A percentile compares a stretch with the other conserved stretches of the same genome.
Conservation (phyloP, 2,797 vertebrate genomes). For the Schizopygopsis pylzovi region DNA sequence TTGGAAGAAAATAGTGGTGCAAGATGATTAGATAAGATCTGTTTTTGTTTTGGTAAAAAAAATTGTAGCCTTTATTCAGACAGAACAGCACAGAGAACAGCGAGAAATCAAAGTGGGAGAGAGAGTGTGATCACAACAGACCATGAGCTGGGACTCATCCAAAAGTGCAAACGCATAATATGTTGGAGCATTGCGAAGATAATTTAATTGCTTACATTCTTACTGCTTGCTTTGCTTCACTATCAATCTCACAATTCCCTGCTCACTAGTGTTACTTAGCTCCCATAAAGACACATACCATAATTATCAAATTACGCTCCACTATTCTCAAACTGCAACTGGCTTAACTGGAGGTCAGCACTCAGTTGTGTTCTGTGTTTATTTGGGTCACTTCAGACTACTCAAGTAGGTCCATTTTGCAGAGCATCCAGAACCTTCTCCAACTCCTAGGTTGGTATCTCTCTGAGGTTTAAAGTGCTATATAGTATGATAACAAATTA, state of each 20-base stretch:
- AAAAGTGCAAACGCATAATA: not conserved
- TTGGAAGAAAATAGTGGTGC: not conserved
- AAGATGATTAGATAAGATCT: not conserved
- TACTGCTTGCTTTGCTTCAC: not conserved
- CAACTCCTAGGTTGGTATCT: not conserved
- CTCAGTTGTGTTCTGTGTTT: not conserved
- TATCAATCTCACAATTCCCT: not conserved
- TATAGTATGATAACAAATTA: not conserved
- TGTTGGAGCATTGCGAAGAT: not conserved
- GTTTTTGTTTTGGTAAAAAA: not conserved
- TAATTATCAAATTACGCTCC: not conserved
- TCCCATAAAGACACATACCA: not conserved
- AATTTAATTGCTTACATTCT: not conserved
- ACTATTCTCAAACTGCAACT: slow-evolving; percentile 1
- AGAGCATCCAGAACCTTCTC: not conserved
- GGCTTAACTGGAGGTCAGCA: not conserved
- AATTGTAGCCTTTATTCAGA: not conserved
- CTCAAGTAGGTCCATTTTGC: not conserved
- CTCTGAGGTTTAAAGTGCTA: not conserved
- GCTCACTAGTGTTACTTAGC: not conserved
- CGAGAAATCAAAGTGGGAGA: not conserved
- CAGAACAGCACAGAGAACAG: not conserved
- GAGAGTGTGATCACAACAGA: not conserved
- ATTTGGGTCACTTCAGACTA: not conserved
- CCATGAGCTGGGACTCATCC: not conserved